phyloP scores from a whole-genome alignment of 2,797 vertebrate species.

The Acestrorhynchus altus region DNA sequence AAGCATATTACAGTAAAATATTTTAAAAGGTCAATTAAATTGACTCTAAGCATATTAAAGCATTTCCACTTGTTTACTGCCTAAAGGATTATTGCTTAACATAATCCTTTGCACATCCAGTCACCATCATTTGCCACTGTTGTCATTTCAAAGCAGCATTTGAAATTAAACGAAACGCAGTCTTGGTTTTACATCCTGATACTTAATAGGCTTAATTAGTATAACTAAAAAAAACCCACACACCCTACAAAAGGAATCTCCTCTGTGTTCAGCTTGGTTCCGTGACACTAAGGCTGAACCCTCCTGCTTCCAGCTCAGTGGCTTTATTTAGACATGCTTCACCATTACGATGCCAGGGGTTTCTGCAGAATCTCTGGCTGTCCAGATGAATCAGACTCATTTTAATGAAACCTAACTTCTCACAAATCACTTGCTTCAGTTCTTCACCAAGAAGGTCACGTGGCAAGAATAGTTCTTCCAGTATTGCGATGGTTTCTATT shows the following conservation, averaged over 20 bases:
- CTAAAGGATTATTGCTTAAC: too few relatives aligned
- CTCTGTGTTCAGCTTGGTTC: too few relatives aligned
- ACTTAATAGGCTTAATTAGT: background rate
- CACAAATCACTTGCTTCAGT: background rate
- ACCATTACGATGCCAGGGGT: background rate
- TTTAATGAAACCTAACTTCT: background rate
- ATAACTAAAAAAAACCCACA: background rate
- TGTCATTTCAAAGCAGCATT: background rate
- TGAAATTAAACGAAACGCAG: background rate
- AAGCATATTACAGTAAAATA: too few relatives aligned
- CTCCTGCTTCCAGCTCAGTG: conserved; percentile 10
- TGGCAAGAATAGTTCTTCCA: too few relatives aligned
- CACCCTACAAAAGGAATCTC: background rate
- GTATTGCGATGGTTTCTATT: too few relatives aligned
- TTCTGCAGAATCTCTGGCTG: background rate
- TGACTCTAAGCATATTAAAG: too few relatives aligned
- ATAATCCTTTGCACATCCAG: too few relatives aligned
- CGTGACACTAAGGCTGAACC: conserved; percentile 4
- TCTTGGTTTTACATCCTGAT: background rate
- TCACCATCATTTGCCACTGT: too few relatives aligned
- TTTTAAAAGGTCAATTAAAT: too few relatives aligned
- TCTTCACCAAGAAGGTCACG: too few relatives aligned
- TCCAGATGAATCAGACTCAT: conserved; percentile 26
- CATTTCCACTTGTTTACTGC: too few relatives aligned
- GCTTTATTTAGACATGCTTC: background rate